Evolutionary conservation across 2,113 vertebrate genomes (phyloP).

Genomic region (Chlorodrepanis virens): DNA sequence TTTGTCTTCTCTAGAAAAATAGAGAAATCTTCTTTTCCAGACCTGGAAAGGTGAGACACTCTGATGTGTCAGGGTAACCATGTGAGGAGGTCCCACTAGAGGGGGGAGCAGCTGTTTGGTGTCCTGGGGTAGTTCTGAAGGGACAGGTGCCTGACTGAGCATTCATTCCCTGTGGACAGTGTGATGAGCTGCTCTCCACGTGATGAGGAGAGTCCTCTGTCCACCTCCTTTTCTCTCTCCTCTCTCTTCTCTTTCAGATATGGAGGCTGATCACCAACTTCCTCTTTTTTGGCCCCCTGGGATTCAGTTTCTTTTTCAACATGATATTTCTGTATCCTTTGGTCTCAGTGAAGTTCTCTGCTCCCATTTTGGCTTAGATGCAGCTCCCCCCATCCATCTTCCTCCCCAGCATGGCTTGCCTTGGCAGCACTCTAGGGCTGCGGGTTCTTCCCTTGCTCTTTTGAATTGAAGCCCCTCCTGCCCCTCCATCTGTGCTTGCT

Average conservation of each 20-base stretch:
- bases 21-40: neutral
- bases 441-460: neutral
- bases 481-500: neutral
- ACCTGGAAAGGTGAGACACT: too few relatives aligned
- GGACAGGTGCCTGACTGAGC: neutral
- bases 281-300: conserved; percentile 86
- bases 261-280: conserved; percentile 89
- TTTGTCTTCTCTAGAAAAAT: neutral
- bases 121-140: neutral
- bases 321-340: conserved; percentile 91
- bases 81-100: rapidly evolving
- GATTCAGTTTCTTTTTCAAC: conserved; percentile 89
- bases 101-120: neutral
- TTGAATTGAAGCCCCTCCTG: neutral
- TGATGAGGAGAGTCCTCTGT: neutral
- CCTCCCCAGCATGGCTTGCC: neutral
- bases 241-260: conserved; percentile 72
- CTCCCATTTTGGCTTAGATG: neutral
- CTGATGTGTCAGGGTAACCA: neutral
- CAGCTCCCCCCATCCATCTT: neutral
- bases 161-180: neutral
- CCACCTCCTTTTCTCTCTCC: neutral
- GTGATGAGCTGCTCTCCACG: neutral
- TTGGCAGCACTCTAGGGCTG: neutral
- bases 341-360: neutral